A percentile compares a stretch with the other conserved stretches of the same genome.
phyloP scores from a whole-genome alignment of 2,113 vertebrate species.

The Dicentrarchus labrax region DNA sequence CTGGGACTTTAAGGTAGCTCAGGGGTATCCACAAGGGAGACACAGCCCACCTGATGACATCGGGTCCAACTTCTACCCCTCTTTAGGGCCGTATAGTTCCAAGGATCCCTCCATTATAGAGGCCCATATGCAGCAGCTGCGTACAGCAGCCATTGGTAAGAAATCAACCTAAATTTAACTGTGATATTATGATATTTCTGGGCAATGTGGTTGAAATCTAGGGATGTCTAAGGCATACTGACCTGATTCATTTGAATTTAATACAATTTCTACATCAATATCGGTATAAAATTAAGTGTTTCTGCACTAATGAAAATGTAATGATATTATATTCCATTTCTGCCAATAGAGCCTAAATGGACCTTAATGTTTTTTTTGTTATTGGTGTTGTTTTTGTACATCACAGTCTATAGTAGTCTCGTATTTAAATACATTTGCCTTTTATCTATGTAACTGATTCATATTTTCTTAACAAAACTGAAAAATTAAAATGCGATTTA shows the following conservation, averaged over 20 bases:
- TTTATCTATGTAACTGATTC: no score
- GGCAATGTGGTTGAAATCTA: not conserved
- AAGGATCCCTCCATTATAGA: constrained; percentile 92
- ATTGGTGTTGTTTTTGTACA: not conserved
- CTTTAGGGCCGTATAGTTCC: constrained; percentile 95
- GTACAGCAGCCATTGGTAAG: constrained; percentile 93
- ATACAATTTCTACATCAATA: not conserved
- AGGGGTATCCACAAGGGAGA: constrained; percentile 89
- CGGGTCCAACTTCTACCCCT: constrained; percentile 95
- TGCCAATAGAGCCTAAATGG: no score
- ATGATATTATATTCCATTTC: no score
- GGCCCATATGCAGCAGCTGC: constrained; percentile 95
- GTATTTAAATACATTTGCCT: no score
- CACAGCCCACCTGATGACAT: constrained; percentile 95
- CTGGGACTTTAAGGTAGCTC: constrained; percentile 94
- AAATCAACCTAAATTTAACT: not conserved
- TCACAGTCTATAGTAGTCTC: no score
- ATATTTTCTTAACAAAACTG: no score
- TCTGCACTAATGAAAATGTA: not conserved
- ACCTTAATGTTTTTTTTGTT: not conserved
- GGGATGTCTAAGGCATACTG: not conserved
- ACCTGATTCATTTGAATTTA: not conserved
- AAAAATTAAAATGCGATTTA: no score
- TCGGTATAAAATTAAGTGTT: not conserved
- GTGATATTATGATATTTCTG: not conserved